phyloP scores from a whole-genome alignment of 1,140 invertebrate genomes.

The Drosophila littoralis region DNA sequence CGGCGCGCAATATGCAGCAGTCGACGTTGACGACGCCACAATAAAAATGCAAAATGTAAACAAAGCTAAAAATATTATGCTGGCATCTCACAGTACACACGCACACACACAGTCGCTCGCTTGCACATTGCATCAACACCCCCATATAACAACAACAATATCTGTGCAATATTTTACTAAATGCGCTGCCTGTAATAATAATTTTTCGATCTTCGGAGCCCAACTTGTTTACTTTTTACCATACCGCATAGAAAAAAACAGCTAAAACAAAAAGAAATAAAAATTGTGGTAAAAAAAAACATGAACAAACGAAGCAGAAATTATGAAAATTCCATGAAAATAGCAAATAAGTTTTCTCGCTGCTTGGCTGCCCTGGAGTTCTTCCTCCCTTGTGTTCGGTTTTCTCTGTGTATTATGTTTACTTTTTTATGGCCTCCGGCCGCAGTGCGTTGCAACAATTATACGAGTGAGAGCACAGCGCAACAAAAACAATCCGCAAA shows the following conservation, averaged over 20 bases:
- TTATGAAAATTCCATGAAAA: conserved; percentile 81
- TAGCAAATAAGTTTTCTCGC: conserved; percentile 77
- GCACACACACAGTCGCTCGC: conserved; percentile 7
- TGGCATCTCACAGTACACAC: conserved; percentile 49
- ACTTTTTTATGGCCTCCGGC: conserved; percentile 74
- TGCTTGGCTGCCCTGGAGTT: conserved; percentile 21
- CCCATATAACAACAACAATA: conserved; percentile 33
- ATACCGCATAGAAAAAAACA: conserved; percentile 65
- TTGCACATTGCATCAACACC: conserved; percentile 26
- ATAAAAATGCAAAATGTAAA: conserved; percentile 82
- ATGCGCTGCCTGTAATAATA: conserved; percentile 65
- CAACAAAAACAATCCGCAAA: conserved; percentile 41
- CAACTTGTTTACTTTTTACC: conserved; percentile 70
- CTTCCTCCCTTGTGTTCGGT: conserved; percentile 16
- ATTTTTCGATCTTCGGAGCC: conserved; percentile 57
- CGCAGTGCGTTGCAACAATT: conserved; percentile 77
- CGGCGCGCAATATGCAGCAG: conserved; percentile 34
- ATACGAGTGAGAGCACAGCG: conserved; percentile 72
- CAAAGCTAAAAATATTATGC: conserved; percentile 81
- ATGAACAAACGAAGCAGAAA: conserved; percentile 66
- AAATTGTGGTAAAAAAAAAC: conserved; percentile 22
- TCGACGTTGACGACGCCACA: conserved; percentile 61
- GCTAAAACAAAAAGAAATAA: conserved; percentile 18
- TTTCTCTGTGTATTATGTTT: conserved; percentile 62
- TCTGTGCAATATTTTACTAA: conserved; percentile 48